Base-by-base conservation (phyloP, 35 echinoderm and acorn worm species). In the Apostichopus parvimensis region DNA sequence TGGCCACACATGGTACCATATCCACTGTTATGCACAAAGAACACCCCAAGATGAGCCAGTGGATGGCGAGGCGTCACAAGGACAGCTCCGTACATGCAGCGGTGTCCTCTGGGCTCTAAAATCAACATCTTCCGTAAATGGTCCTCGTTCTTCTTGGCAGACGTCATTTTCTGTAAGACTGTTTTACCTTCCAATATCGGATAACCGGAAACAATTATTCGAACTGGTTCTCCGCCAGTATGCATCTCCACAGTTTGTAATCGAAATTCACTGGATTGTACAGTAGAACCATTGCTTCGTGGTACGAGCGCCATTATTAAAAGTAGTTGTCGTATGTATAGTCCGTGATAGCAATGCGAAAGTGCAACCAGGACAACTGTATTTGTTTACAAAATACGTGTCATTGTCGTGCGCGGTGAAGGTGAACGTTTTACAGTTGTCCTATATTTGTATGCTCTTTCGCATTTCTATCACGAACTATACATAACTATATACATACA, bases 231-330 rank as follows among this genome's bases (percentile, higher is more conserved):
- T 23, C 96, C 96, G 1, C 92, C 90, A 13, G 96, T 95, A 80
- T 98, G 96, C 96, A 98, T 98, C 89, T 98, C 96, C 53, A 98
- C 78, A 18, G 94, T 98, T 87, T 68, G 11, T 68, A 68, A 9
- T 18, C 64, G 64, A 14, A 68, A 11, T 14, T 18, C 18, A 68
- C 11, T 68, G 8, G 64, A 68, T 18, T 68, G 64, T 45, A 45
- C 34, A 45, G 34, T 45, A 3, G 34, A 45, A 45, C 34, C 34
- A 45, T 45, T 45, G 34, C 34, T 45, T 45, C 34, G 34, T 45
- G 34, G 34, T 45, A 45, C 34, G 34, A 45, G 34, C 34, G 34
- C 34, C 34, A 45, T 45, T 45, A 45, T 45, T 45, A 45, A 4
- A 45, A 45, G 28, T 45, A 45, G 34, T 45, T 45, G 34, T 45